A percentile compares a stretch with the other conserved stretches of the same genome.
Conservation (phyloP, 2,797 vertebrate genomes). For the Eulemur mongoz region DNA sequence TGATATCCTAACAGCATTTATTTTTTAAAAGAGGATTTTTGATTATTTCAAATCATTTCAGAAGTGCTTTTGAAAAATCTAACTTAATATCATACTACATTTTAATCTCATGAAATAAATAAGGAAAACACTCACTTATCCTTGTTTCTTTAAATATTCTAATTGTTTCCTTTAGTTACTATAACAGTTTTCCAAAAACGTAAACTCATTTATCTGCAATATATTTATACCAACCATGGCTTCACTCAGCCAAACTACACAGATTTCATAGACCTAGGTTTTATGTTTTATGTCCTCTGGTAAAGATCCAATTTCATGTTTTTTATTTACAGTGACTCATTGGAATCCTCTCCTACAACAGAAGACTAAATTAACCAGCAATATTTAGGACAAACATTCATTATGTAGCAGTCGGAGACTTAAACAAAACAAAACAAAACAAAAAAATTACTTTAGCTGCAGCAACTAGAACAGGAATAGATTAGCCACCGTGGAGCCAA, state of each 20-base stretch:
- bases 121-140: not conserved
- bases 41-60: not conserved
- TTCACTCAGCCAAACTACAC: not conserved
- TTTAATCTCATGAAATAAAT: not conserved
- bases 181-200: not conserved
- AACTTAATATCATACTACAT: not conserved
- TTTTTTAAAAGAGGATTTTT: not conserved
- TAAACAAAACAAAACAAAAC: not conserved
- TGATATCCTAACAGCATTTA: not conserved
- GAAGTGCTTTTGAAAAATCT: not conserved
- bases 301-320: slow-evolving; percentile 29
- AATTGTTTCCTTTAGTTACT: not conserved
- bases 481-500: not conserved
- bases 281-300: not conserved
- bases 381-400: slow-evolving; percentile 45
- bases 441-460: not conserved
- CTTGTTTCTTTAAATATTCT: not conserved
- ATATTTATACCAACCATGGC: not conserved
- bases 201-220: not conserved
- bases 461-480: not conserved
- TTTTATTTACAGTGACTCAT: slow-evolving; percentile 7
- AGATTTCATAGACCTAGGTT: not conserved
- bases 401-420: slow-evolving; percentile 32
- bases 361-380: slow-evolving; percentile 33
- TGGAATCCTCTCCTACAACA: not conserved